Percentiles rank a stretch among this genome's conserved stretches.
Evolutionary conservation across 2,888 invertebrate genomes (phyloP).

Genomic region (Melikaiella ostensackeni): DNA sequence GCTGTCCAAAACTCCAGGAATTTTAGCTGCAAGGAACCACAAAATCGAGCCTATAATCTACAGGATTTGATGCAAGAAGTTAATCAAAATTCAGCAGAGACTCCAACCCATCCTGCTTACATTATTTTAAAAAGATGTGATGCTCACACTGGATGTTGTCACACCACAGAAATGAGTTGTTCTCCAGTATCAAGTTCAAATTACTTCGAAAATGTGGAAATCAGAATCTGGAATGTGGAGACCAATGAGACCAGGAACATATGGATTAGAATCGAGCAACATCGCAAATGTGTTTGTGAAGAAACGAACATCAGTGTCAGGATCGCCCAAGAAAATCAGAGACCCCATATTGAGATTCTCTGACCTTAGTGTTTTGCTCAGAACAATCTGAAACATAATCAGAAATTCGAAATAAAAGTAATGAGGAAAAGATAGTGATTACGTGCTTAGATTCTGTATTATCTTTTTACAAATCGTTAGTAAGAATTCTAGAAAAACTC

Average conservation of each 20-base stretch:
- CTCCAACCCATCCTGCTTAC: conserved; percentile 58
- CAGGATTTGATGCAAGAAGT: conserved; percentile 57
- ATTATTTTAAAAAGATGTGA: conserved; percentile 68
- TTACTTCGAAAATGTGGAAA: conserved; percentile 61
- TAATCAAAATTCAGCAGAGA: conserved; percentile 50
- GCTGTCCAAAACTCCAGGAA: conserved; percentile 48
- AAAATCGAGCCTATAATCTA: conserved; percentile 63
- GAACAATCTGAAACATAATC: background rate
- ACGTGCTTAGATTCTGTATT: background rate
- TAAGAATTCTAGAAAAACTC: background rate
- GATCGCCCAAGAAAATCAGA: background rate
- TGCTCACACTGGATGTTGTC: conserved; percentile 70
- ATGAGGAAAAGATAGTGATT: background rate
- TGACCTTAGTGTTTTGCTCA: background rate
- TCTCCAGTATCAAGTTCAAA: conserved; percentile 53
- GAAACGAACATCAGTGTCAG: conserved; percentile 43
- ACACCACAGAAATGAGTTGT: conserved; percentile 58
- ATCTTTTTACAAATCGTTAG: background rate
- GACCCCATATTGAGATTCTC: conserved; percentile 13
- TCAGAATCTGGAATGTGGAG: conserved; percentile 58
- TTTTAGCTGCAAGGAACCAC: conserved; percentile 63
- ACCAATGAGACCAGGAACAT: conserved; percentile 49
- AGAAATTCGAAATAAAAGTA: background rate
- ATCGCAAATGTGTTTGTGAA: conserved; percentile 65
- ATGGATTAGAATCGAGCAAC: conserved; percentile 67